Conservation (phyloP, 2,113 vertebrate species). For the Ptychochromis oligacanthus region DNA sequence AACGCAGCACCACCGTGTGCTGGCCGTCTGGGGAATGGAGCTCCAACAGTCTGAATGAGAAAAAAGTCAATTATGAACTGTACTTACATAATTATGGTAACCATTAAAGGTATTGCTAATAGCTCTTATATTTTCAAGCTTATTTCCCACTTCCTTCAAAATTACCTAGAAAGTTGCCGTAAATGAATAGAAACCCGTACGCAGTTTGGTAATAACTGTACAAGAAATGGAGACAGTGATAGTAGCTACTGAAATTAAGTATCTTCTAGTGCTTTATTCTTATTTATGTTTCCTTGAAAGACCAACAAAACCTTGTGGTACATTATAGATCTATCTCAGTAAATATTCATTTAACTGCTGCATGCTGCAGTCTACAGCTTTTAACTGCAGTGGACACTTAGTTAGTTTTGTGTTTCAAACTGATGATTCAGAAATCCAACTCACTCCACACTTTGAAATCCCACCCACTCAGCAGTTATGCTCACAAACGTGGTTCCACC, state of each 20-base stretch:
- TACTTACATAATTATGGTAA: background rate
- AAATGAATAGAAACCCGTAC: background rate
- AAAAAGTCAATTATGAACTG: background rate
- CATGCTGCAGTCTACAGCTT: background rate
- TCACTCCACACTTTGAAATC: background rate
- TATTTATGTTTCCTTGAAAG: too few relatives aligned
- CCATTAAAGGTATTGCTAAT: background rate
- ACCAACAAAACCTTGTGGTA: too few relatives aligned
- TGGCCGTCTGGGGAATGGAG: conserved; percentile 94
- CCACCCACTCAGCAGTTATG: background rate
- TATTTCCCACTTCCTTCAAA: background rate
- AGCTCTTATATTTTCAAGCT: too few relatives aligned
- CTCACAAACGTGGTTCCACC: background rate
- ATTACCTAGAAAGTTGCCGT: fast-evolving
- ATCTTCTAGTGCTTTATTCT: background rate
- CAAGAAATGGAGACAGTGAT: background rate
- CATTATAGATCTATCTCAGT: background rate
- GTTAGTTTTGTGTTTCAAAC: background rate
- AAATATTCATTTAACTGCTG: background rate
- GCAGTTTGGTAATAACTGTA: background rate
- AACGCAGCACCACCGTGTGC: conserved; percentile 92
- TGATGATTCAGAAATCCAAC: conserved; percentile 7
- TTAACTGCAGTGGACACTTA: background rate
- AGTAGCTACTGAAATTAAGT: background rate
- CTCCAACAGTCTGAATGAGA: conserved; percentile 88